phyloP scores from a whole-genome alignment of 2,888 invertebrate species.

The Lithophane socia region DNA sequence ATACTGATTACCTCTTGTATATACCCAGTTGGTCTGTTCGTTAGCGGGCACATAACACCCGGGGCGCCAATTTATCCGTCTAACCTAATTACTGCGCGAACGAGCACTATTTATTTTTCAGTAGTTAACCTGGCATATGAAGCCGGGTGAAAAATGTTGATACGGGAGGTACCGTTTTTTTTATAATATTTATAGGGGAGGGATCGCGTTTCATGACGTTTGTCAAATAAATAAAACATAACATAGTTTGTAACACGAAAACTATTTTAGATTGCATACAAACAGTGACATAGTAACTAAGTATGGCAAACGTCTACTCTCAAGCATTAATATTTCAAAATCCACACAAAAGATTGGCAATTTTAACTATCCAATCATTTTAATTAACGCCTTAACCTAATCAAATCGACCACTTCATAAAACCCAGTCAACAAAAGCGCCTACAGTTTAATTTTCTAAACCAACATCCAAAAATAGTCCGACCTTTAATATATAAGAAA shows the following conservation, averaged over 20 bases:
- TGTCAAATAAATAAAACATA: neutral
- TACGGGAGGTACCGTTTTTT: slow-evolving; percentile 13
- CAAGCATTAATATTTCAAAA: neutral
- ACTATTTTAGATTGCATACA: neutral
- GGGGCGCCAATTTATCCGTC: slow-evolving; percentile 79
- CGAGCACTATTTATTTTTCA: slow-evolving; percentile 80
- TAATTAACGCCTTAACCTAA: slow-evolving; percentile 7
- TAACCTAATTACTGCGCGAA: slow-evolving; percentile 80
- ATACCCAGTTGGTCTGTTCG: slow-evolving; percentile 67
- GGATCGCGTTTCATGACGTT: neutral
- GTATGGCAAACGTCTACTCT: neutral
- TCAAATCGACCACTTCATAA: slow-evolving; percentile 12
- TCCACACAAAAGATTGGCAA: neutral
- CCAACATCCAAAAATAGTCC: slow-evolving; percentile 24
- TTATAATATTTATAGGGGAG: neutral
- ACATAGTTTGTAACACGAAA: neutral
- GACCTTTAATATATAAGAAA: slow-evolving; percentile 11
- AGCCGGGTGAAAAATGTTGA: slow-evolving; percentile 51
- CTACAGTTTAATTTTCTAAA: slow-evolving; percentile 19
- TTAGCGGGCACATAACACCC: slow-evolving; percentile 78
- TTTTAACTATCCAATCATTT: neutral
- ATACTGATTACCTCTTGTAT: slow-evolving; percentile 61
- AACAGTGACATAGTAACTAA: neutral
- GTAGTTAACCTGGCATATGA: slow-evolving; percentile 54
- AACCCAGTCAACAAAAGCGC: slow-evolving; percentile 7